Percentiles rank a stretch among this genome's conserved stretches.
These are phyloP conservation scores for Phania funesta DNA, from an alignment of 2,888 invertebrate species.

Conservation along the genomic window DNA sequence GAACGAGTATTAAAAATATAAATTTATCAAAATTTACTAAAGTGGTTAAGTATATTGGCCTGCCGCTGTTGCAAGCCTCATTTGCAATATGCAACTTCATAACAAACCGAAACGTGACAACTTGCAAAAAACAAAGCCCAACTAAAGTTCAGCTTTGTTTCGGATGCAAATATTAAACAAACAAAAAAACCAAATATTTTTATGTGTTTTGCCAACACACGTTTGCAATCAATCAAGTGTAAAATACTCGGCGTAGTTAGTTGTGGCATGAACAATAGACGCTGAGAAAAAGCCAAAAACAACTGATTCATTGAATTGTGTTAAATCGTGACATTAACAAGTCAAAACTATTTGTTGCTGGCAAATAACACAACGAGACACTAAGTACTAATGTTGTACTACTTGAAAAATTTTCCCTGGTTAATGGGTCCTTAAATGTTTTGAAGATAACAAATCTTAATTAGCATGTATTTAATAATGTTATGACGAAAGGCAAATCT, in stretches of 20 bases:
- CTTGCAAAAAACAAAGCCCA: conserved; percentile 4
- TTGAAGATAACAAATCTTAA: conserved; percentile 64
- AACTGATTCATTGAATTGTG: conserved; percentile 54
- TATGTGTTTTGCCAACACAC: conserved; percentile 64
- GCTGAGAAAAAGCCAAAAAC: neutral
- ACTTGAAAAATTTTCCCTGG: conserved; percentile 29
- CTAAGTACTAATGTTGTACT: conserved; percentile 2
- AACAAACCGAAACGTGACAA: conserved; percentile 60
- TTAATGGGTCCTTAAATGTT: conserved; percentile 44
- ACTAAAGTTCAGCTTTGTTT: conserved; percentile 54
- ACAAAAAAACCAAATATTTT: conserved; percentile 23
- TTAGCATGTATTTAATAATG: conserved; percentile 57
- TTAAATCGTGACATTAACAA: conserved; percentile 66
- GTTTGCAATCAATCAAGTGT: conserved; percentile 67
- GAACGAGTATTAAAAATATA: neutral
- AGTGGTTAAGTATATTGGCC: neutral
- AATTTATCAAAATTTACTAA: neutral
- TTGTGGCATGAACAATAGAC: conserved; percentile 47
- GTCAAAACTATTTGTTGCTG: conserved; percentile 63
- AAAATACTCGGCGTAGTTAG: conserved; percentile 50
- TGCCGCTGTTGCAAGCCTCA: conserved; percentile 21
- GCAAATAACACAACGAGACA: conserved; percentile 23
- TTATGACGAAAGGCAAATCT: conserved; percentile 40
- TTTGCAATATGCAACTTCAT: conserved; percentile 22
- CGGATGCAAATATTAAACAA: conserved; percentile 56